phyloP scores from a whole-genome alignment of 2,113 vertebrate species.

The Tauraco erythrolophus region DNA sequence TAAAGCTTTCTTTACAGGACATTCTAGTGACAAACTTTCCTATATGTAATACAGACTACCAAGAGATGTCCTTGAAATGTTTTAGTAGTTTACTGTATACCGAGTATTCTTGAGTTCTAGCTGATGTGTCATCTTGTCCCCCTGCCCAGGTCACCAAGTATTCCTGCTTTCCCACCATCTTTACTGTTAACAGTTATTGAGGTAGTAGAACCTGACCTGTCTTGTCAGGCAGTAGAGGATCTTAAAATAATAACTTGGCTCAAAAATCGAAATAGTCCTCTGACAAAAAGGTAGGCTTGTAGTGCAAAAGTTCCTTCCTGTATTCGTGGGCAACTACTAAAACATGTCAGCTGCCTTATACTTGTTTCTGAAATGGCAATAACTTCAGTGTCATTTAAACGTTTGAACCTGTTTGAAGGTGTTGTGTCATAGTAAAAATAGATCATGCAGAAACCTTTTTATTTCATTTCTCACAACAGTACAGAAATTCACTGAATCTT shows the following conservation, averaged over 20 bases:
- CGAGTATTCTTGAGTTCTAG: background rate
- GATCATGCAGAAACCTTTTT: background rate
- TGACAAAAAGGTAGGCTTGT: background rate
- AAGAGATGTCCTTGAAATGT: background rate
- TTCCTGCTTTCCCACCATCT: background rate
- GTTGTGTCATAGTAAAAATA: background rate
- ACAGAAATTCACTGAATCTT: background rate
- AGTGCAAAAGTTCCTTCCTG: background rate
- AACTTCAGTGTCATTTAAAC: background rate
- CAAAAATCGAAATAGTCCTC: background rate
- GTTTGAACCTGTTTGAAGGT: background rate
- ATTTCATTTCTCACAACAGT: background rate
- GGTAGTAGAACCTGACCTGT: background rate
- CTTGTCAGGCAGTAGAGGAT: background rate
- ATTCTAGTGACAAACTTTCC: background rate
- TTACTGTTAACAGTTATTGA: background rate
- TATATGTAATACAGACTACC: background rate
- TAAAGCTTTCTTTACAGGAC: background rate
- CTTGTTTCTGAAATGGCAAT: background rate
- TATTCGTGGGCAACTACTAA: background rate
- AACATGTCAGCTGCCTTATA: background rate
- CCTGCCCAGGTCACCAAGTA: background rate
- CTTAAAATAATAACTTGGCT: background rate
- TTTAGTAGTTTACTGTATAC: background rate
- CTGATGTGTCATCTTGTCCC: background rate